These are phyloP conservation scores for Poeciliopsis turrubarensis DNA, from an alignment of 2,113 vertebrate species.

Conservation along the genomic window DNA sequence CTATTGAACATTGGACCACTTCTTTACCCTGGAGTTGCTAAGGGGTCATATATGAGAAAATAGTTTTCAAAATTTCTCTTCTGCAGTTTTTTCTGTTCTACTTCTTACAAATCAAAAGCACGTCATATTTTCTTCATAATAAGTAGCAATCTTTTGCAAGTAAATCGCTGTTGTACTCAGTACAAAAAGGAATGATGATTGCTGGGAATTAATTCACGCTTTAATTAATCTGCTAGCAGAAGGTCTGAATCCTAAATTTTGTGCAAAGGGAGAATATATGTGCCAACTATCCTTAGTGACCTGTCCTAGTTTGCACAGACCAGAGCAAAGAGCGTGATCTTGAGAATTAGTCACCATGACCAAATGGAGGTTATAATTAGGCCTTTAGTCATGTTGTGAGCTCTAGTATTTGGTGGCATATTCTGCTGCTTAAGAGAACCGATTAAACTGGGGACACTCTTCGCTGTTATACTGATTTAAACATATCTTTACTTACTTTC, in stretches of 20 bases:
- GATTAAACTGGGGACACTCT: neutral
- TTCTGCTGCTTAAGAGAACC: neutral
- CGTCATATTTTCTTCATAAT: neutral
- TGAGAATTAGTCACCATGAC: conserved; percentile 40
- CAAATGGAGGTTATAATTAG: conserved; percentile 32
- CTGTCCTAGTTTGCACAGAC: conserved; percentile 51
- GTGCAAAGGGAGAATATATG: conserved; percentile 36
- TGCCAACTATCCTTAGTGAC: conserved; percentile 64
- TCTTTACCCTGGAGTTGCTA: no score
- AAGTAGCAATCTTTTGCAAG: neutral
- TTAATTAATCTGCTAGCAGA: conserved; percentile 10
- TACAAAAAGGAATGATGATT: neutral
- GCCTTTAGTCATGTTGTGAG: neutral
- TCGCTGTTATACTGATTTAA: neutral
- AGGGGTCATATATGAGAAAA: neutral
- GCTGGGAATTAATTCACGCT: conserved; percentile 13
- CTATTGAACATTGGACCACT: no score
- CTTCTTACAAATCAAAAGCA: neutral
- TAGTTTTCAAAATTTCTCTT: neutral
- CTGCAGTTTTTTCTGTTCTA: neutral
- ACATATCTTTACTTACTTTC: neutral
- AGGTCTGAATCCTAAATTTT: conserved; percentile 28
- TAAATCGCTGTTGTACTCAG: neutral
- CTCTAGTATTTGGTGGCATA: conserved; percentile 1
- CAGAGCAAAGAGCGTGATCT: conserved; percentile 35